Percentiles rank a stretch among this genome's conserved stretches.
phyloP scores from a whole-genome alignment of 1,140 invertebrate species.

The Penaeus vannamei region DNA sequence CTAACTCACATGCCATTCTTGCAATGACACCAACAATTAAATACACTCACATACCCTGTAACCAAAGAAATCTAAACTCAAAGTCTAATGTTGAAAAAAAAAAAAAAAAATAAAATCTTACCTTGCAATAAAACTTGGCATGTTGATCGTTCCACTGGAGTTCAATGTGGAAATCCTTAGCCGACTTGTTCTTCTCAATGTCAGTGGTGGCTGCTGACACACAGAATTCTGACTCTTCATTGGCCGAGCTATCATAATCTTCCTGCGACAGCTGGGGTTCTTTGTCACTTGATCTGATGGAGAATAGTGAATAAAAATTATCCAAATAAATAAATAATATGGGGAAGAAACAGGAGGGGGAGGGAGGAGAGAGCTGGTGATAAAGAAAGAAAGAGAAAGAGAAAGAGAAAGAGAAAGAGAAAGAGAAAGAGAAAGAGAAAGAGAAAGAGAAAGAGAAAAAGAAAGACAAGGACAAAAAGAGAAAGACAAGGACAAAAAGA shows the following conservation, averaged over 20 bases:
- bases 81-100: background rate
- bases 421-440: no score
- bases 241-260: background rate
- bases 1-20: no score
- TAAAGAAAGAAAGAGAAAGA: no score
- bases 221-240: constrained; percentile 51
- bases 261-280: constrained; percentile 22
- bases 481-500: no score
- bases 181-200: constrained; percentile 48
- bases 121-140: constrained; percentile 86
- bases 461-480: no score
- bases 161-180: constrained; percentile 77
- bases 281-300: constrained; percentile 31
- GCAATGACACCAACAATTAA: no score
- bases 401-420: no score
- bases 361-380: no score
- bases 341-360: background rate
- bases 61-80: no score
- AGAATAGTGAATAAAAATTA: background rate
- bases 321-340: background rate
- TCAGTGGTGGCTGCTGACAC: constrained; percentile 40
- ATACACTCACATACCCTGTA: no score
- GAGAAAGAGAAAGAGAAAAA: no score
- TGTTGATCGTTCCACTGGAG: constrained; percentile 83
- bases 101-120: background rate